Evolutionary conservation across 2,113 vertebrate genomes (phyloP), one percentile per base, ranked within the genome.

Genomic region (Heteronetta atricapilla): DNA sequence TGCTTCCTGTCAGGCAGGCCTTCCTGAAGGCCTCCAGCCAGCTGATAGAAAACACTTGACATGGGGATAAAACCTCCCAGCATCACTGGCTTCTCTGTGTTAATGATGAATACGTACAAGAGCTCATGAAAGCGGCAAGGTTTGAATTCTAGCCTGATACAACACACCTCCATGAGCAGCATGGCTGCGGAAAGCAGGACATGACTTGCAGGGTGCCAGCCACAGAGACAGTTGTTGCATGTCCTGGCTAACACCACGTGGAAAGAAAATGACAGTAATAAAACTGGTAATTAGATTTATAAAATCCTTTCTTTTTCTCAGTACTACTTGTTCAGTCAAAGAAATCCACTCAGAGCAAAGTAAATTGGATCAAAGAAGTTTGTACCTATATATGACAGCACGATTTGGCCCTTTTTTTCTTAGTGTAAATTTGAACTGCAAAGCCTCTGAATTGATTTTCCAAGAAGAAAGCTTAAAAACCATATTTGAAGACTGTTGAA

Each of bases 21-120:
- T 59, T 88, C 68, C 67, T 91, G 59, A 74, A 86, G 42, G 62
- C 62, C 42, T 79, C 26, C 34, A 40, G 18, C 13, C 58, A 87
- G 28, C 38, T 64, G 13, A 42, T 10, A 89, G 60, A 82, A 91
- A 69, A 79, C n/a, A 8, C 34, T 19, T 58, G 44, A 81, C 7
- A 2, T 33, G 48, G 66, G 18, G 44, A 40, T 67, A 62, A 63
- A 73, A 38, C 86, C 69, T 91, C 62, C 79, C 83, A 89, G 82
- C 60, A 72, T 88, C 89, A 89, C 42, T 34, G 63, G 48, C 75
- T 91, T 93, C 62, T 88, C 70, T 63, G 29, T 76, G 77, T 87
- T 93, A 94, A 93, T 95, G 94, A 97, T 94, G 80, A 94, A 95
- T 94, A 88, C 42, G n/a, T 19, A 25, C 38, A 75, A 80, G 86